Evolutionary conservation across 2,888 invertebrate species (phyloP).

Genomic region (Andrena camellia): DNA sequence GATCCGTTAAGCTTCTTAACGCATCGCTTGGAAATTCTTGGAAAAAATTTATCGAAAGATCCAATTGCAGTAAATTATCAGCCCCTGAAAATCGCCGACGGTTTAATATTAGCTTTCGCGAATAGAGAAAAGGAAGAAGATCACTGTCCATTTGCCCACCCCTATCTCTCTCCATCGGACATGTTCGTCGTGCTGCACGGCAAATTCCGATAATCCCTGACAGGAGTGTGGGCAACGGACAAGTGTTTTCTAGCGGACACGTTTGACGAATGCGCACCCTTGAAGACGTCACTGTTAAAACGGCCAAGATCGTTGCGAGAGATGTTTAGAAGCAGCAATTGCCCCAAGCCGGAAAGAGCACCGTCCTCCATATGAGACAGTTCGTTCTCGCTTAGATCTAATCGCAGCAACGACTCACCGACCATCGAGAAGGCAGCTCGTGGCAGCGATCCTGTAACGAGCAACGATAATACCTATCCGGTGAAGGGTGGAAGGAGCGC

Average conservation of each 20-base stretch:
- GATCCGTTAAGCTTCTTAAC: slow-evolving; percentile 89
- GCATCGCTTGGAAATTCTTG: slow-evolving; percentile 93
- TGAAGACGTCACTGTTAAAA: slow-evolving; percentile 94
- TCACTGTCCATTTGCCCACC: background rate
- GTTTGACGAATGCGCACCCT: slow-evolving; percentile 84
- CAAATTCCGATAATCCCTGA: no score
- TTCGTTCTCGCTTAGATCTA: slow-evolving; percentile 93
- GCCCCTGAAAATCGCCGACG: slow-evolving; percentile 86
- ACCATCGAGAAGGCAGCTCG: slow-evolving; percentile 87
- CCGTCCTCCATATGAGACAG: slow-evolving; percentile 91
- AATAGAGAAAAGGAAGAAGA: no score
- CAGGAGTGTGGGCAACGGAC: background rate
- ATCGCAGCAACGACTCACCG: slow-evolving; percentile 88
- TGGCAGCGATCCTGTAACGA: slow-evolving; percentile 88
- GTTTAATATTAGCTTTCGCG: background rate
- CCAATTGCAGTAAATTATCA: slow-evolving; percentile 91
- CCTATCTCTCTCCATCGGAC: no score
- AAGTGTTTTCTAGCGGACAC: background rate
- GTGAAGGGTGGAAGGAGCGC: background rate
- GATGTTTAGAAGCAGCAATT: slow-evolving; percentile 90
- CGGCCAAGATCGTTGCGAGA: slow-evolving; percentile 92
- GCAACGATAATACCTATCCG: background rate
- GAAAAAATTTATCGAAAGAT: slow-evolving; percentile 95
- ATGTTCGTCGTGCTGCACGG: no score
- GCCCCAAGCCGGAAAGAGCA: slow-evolving; percentile 89